Evolutionary conservation across 2,888 invertebrate species (phyloP), one percentile per base, ranked within the genome.

Genomic region (Exephanes ischioxanthus): DNA sequence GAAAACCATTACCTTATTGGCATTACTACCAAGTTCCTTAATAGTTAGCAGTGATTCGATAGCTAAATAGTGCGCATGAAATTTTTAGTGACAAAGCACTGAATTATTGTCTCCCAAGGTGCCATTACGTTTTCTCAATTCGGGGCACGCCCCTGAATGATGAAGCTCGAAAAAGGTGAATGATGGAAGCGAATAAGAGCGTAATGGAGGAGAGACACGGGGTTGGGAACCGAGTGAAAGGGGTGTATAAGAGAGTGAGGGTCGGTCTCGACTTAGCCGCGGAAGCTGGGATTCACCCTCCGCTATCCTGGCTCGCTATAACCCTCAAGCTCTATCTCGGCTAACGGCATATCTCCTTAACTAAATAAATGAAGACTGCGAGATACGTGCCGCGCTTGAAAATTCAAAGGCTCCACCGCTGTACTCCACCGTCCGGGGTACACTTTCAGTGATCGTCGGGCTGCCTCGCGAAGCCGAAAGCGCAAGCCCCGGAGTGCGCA

Each of bases 281-380:
- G 4, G 6, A 67, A 22, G 19, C 41, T 70, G 68, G 55, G 78
- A 63, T 26, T 79, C 63, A 66, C 51, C n/a, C 51, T 70, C 61
- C 51, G 53, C 63, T 33, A 63, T 63, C 63, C 63, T 63, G 1
- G 63, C 63, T 33, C 63, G 33, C 33, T 63, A 63, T 63, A 63
- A 63, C 77, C 82, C 84, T 70, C 67, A 63, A 82, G 87, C 86
- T 87, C 86, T 87, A 87, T 90, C 87, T 87, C 66, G 71, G 75
- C 83, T 85, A 83, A 87, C 86, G 85, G 83, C 83, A 83, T 85
- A 87, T 89, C 89, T 88, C 86, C 87, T 89, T 87, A 86, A 87
- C 89, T 84, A 89, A 90, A 89, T 89, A 91, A 89, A 90, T 86
- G 88, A 90, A 86, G 87, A 87, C 83, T 80, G 87, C 70, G 67